A percentile compares a stretch with the other conserved stretches of the same genome.
phyloP scores from a whole-genome alignment of 2,797 vertebrate species.

The Spinus pinus region DNA sequence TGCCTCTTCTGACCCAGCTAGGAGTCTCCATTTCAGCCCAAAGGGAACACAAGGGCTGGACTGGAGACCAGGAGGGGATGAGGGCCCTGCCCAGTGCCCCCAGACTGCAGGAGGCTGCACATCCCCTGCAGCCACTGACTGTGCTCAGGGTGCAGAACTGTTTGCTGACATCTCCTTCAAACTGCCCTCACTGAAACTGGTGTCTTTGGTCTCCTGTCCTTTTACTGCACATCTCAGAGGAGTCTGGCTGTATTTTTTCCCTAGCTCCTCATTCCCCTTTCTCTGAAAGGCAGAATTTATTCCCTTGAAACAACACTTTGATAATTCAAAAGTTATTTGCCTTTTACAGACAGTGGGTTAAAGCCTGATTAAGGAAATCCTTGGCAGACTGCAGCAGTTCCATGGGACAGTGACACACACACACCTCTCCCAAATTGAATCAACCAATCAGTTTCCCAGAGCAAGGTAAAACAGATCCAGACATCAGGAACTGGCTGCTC shows the following conservation, averaged over 20 bases:
- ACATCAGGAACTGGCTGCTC: not conserved
- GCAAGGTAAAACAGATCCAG: not conserved
- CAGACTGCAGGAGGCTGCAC: not conserved
- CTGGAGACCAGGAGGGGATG: not conserved
- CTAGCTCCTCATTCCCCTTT: not conserved
- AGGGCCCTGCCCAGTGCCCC: not conserved
- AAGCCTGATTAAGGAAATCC: not conserved
- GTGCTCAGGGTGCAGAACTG: not conserved
- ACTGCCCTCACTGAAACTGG: not conserved
- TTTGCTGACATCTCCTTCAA: not conserved
- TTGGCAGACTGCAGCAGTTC: not conserved
- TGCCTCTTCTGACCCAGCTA: not conserved
- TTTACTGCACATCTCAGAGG: not conserved
- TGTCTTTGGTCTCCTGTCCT: not conserved
- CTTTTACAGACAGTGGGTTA: not conserved
- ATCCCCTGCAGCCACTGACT: rapidly evolving
- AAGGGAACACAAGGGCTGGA: not conserved
- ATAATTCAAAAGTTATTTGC: not conserved
- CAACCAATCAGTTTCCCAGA: not conserved
- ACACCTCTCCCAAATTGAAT: not conserved
- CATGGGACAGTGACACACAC: not conserved
- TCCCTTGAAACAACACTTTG: not conserved
- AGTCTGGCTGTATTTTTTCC: not conserved
- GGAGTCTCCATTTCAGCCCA: not conserved
- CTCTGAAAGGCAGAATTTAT: not conserved